phyloP scores from a whole-genome alignment of 2,888 invertebrate genomes.

The Drosophila yooni region DNA sequence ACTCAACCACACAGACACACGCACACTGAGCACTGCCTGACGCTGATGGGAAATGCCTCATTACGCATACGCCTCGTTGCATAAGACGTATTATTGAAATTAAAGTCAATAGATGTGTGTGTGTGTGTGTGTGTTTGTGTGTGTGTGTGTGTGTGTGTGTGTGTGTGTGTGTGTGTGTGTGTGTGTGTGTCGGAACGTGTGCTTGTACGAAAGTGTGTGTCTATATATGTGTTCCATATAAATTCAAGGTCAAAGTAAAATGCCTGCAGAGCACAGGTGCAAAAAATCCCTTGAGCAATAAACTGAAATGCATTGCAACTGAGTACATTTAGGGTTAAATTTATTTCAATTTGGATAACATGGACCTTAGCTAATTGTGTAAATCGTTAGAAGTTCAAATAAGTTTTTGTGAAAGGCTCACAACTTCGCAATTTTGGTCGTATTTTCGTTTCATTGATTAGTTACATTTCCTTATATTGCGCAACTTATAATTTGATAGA shows the following conservation, averaged over 20 bases:
- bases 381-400: not conserved
- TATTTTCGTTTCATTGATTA: not conserved
- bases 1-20: constrained; percentile 46
- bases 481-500: not conserved
- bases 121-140: too few relatives aligned
- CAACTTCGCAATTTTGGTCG: not conserved
- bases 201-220: not conserved
- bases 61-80: constrained; percentile 61
- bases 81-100: constrained; percentile 31
- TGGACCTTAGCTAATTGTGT: not conserved
- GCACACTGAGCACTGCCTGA: constrained; percentile 1
- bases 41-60: constrained; percentile 25
- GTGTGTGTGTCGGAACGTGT: not conserved
- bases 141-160: not conserved
- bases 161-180: not conserved
- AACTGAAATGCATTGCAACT: not conserved
- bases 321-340: not conserved
- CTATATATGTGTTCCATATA: not conserved
- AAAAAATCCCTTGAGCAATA: not conserved
- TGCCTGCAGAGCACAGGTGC: constrained; percentile 3
- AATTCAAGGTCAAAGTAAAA: constrained; percentile 27
- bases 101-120: constrained; percentile 2
- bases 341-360: not conserved
- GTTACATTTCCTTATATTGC: not conserved
- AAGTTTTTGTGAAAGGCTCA: not conserved